phyloP scores from a whole-genome alignment of 2,113 vertebrate species.

The Telmatochromis brachygnathus region DNA sequence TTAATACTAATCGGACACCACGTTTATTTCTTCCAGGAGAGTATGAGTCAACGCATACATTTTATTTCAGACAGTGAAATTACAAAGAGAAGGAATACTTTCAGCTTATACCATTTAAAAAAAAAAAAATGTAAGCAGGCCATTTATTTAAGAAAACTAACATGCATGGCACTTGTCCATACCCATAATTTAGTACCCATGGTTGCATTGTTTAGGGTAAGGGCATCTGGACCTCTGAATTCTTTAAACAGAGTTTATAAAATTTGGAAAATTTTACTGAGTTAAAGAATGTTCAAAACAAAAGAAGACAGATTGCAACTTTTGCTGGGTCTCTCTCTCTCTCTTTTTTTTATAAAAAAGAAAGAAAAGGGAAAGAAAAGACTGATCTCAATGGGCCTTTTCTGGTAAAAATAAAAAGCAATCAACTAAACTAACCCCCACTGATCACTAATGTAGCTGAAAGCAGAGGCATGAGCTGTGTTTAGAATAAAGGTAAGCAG shows the following conservation, averaged over 20 bases:
- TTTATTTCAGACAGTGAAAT: background rate
- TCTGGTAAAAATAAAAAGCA: background rate
- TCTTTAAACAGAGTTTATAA: background rate
- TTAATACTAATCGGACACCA: background rate
- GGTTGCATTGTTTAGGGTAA: background rate
- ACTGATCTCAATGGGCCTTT: background rate
- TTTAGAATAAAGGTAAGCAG: background rate
- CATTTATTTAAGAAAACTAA: background rate
- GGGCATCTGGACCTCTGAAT: background rate
- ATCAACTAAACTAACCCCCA: background rate
- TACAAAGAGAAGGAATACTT: background rate
- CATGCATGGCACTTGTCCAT: background rate
- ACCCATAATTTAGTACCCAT: background rate
- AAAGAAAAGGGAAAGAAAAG: accelerated
- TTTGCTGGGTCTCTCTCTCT: background rate
- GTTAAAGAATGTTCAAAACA: background rate
- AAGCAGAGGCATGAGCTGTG: background rate
- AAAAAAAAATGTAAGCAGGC: background rate
- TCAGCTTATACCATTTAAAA: background rate
- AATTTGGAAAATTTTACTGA: background rate
- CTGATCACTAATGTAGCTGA: background rate
- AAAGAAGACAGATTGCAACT: background rate
- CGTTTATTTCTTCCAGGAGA: background rate
- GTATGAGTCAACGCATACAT: background rate
- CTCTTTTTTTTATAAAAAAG: background rate